These are phyloP conservation scores for Drosophila birchii DNA, from an alignment of 2,888 invertebrate genomes.

Conservation along the genomic window DNA sequence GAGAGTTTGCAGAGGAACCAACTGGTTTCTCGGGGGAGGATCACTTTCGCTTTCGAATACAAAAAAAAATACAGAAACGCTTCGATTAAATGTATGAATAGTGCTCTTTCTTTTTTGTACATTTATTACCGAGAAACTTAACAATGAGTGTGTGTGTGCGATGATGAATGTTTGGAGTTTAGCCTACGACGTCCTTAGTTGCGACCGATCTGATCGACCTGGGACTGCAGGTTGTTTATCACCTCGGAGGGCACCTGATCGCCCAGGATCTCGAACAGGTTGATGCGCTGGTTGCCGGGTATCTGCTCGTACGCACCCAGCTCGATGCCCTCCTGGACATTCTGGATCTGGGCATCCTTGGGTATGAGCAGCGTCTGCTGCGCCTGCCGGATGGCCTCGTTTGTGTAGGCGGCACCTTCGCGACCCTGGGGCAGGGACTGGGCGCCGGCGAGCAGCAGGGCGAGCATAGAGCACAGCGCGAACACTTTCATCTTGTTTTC, in stretches of 20 bases:
- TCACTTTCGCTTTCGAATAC: slow-evolving; percentile 65
- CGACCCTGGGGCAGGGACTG: slow-evolving; percentile 87
- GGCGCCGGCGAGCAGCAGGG: slow-evolving; percentile 65
- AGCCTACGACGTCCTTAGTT: slow-evolving; percentile 84
- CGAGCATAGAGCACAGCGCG: slow-evolving; percentile 70
- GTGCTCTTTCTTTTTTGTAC: slow-evolving; percentile 23
- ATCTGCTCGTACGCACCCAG: slow-evolving; percentile 94
- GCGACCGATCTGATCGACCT: slow-evolving; percentile 93
- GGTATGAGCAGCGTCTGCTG: slow-evolving; percentile 94
- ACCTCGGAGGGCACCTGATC: slow-evolving; percentile 95
- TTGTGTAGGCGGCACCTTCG: slow-evolving; percentile 93
- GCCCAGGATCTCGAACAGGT: slow-evolving; percentile 93
- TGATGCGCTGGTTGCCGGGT: slow-evolving; percentile 93
- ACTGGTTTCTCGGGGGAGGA: slow-evolving; percentile 71
- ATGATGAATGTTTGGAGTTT: slow-evolving; percentile 49
- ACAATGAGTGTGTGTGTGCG: slow-evolving; percentile 60
- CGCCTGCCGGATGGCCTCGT: slow-evolving; percentile 94
- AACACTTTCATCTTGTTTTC: slow-evolving; percentile 64
- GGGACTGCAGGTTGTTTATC: slow-evolving; percentile 93
- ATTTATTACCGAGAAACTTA: slow-evolving; percentile 58
- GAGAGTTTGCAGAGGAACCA: slow-evolving; percentile 55
- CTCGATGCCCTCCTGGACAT: slow-evolving; percentile 94
- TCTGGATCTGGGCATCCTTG: slow-evolving; percentile 94
- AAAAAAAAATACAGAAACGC: slow-evolving; percentile 44
- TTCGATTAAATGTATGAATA: slow-evolving; percentile 43